These are phyloP conservation scores for Balaeniceps rex DNA, from an alignment of 2,113 vertebrate genomes.

Conservation along the genomic window DNA sequence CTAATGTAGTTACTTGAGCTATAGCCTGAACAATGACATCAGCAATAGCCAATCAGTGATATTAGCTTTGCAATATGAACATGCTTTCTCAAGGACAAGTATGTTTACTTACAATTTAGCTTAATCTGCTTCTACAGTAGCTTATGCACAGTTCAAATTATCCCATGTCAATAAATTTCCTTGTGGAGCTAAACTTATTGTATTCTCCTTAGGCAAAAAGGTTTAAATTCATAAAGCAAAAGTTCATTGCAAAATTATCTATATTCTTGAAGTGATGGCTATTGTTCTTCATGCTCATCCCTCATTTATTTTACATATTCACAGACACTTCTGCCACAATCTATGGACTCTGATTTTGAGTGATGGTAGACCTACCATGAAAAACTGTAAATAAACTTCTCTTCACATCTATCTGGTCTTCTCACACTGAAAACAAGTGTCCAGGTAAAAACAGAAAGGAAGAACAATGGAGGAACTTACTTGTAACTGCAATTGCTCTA, in stretches of 20 bases:
- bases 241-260: not conserved
- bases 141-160: not conserved
- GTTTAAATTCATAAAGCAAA: not conserved
- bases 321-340: not conserved
- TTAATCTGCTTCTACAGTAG: not conserved
- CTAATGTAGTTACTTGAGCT: not conserved
- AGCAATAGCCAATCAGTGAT: not conserved
- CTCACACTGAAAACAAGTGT: not conserved
- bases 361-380: not conserved
- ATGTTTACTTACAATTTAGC: not conserved
- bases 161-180: not conserved
- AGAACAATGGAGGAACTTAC: not conserved
- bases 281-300: not conserved
- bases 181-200: not conserved
- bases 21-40: not conserved
- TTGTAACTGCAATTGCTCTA: not conserved
- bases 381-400: not conserved
- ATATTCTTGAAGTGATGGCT: not conserved
- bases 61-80: not conserved
- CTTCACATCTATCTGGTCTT: not conserved
- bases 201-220: not conserved
- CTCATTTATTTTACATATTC: not conserved
- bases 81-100: not conserved
- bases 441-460: not conserved
- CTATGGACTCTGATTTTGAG: not conserved